Evolutionary conservation across 2,797 vertebrate genomes (phyloP).

Genomic region (Lutjanus campechanus): DNA sequence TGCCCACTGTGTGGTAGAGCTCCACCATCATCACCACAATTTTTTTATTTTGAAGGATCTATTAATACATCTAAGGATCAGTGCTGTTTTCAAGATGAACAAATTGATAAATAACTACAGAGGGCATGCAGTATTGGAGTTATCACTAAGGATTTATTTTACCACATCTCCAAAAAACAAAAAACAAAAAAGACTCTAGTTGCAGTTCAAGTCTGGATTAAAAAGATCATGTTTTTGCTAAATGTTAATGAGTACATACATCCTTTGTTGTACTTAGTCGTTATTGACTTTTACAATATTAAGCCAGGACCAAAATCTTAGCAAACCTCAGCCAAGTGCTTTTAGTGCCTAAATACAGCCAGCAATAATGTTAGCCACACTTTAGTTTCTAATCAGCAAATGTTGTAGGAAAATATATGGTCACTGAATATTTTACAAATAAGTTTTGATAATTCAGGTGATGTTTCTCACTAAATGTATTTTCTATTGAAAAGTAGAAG

Average conservation of each 20-base stretch:
- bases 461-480: not conserved
- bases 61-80: too few species aligned
- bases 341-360: not conserved
- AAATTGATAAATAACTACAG: too few species aligned
- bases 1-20: too few species aligned
- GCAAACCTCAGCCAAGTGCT: not conserved
- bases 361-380: not conserved
- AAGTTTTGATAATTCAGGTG: not conserved
- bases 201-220: too few species aligned
- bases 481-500: not conserved
- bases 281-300: not conserved
- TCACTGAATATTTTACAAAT: not conserved
- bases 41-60: too few species aligned
- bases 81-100: too few species aligned
- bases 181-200: too few species aligned
- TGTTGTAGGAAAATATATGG: not conserved
- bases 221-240: not conserved
- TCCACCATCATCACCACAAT: too few species aligned
- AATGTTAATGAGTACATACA: not conserved
- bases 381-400: not conserved
- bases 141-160: too few species aligned
- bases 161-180: too few species aligned
- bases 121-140: too few species aligned
- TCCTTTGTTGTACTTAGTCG: not conserved
- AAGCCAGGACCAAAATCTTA: not conserved